These are phyloP conservation scores for Perodicticus potto DNA, from an alignment of 2,797 vertebrate genomes.

Conservation along the genomic window DNA sequence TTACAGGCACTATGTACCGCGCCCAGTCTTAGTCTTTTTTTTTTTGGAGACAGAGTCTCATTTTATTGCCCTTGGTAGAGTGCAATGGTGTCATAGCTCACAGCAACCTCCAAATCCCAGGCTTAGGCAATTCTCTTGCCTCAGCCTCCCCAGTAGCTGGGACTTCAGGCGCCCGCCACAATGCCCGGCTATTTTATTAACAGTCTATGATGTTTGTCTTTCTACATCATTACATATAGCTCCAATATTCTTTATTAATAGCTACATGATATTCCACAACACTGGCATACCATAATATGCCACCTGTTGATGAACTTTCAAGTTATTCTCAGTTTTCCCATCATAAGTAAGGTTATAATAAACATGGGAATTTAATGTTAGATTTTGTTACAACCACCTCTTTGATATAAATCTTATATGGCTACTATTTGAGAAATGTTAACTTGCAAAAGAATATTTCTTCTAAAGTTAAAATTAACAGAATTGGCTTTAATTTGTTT, in stretches of 20 bases:
- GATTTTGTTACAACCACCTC: not conserved
- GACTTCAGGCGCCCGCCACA: too few relatives aligned
- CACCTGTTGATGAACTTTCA: constrained; percentile 22
- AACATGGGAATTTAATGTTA: not conserved
- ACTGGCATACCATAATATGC: not conserved
- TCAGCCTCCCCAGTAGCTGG: too few relatives aligned
- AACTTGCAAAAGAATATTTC: constrained; percentile 42
- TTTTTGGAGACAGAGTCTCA: too few relatives aligned
- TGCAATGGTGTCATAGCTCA: too few relatives aligned
- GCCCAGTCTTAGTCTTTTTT: too few relatives aligned
- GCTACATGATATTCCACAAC: not conserved
- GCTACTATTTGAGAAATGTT: constrained; percentile 49
- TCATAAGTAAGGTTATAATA: constrained; percentile 28
- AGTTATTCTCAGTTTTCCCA: constrained; percentile 32
- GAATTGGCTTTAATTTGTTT: constrained; percentile 59
- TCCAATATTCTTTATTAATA: constrained; percentile 41
- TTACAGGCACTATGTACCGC: too few relatives aligned
- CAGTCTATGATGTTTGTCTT: not conserved
- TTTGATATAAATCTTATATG: constrained; percentile 27
- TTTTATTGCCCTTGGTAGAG: too few relatives aligned
- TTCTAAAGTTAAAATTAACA: constrained; percentile 54
- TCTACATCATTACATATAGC: not conserved
- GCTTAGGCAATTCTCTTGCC: too few relatives aligned
- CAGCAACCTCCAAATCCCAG: too few relatives aligned
- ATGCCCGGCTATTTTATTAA: not conserved